phyloP scores from a whole-genome alignment of 2,888 invertebrate species.

The Gibbula magus region DNA sequence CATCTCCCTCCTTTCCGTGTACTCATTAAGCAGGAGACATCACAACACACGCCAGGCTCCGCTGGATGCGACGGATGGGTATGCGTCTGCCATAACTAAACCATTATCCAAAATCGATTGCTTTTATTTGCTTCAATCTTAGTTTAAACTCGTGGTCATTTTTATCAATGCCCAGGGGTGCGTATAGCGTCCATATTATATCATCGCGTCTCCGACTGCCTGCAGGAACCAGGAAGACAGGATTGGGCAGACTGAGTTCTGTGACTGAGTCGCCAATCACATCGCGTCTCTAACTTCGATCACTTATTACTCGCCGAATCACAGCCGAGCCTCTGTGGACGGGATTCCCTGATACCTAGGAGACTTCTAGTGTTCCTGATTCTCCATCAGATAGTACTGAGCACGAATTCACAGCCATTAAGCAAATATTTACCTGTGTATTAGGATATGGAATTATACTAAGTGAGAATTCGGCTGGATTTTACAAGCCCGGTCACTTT shows the following conservation, averaged over 20 bases:
- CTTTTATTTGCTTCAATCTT: background rate
- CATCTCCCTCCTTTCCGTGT: too few relatives aligned
- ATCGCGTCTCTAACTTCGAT: conserved; percentile 5
- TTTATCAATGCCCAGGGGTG: background rate
- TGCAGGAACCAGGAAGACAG: background rate
- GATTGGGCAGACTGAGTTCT: background rate
- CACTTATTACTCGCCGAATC: conserved; percentile 1
- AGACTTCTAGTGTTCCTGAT: background rate
- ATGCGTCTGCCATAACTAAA: background rate
- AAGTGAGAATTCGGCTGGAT: background rate
- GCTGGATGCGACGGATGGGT: too few relatives aligned
- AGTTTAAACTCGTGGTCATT: background rate
- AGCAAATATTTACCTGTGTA: conserved; percentile 5
- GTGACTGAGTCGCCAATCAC: background rate
- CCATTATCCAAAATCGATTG: conserved; percentile 5
- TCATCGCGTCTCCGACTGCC: background rate
- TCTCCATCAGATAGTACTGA: background rate
- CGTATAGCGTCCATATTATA: background rate
- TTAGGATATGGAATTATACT: background rate
- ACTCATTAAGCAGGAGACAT: too few relatives aligned
- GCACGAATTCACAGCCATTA: background rate
- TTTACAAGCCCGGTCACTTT: background rate
- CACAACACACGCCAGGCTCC: too few relatives aligned
- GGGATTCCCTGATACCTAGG: conserved; percentile 4
- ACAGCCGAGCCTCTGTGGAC: background rate